These are phyloP conservation scores for Agapostemon virescens DNA, from an alignment of 2,888 invertebrate species.

Conservation along the genomic window DNA sequence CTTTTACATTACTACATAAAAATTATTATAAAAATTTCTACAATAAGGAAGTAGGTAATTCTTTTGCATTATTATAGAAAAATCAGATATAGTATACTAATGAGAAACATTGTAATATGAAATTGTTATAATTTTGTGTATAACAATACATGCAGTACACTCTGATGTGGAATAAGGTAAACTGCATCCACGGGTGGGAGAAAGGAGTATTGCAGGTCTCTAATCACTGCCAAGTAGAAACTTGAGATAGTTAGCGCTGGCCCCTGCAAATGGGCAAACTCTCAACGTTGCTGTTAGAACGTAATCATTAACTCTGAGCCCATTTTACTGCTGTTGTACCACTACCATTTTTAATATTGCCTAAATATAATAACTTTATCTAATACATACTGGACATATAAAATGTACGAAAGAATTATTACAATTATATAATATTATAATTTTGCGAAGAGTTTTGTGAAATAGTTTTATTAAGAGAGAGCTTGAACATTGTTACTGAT, in stretches of 20 bases:
- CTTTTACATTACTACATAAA: no score
- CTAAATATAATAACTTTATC: neutral
- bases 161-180: neutral
- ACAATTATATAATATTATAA: no score
- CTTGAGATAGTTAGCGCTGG: neutral
- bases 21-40: no score
- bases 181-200: neutral
- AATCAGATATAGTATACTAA: neutral
- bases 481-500: no score
- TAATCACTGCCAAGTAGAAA: neutral
- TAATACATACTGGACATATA: neutral
- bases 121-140: neutral
- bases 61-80: no score
- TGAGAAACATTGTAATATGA: neutral
- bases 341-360: neutral
- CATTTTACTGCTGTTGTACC: neutral
- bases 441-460: no score
- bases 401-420: neutral
- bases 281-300: neutral
- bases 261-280: slow-evolving; percentile 15
- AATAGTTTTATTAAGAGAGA: no score
- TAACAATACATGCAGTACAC: neutral
- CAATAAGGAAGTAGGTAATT: no score
- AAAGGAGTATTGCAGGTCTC: neutral
- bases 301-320: neutral